Percentiles rank a stretch among this genome's conserved stretches.
phyloP scores from a whole-genome alignment of 2,797 vertebrate species.

The Sylvia borin region DNA sequence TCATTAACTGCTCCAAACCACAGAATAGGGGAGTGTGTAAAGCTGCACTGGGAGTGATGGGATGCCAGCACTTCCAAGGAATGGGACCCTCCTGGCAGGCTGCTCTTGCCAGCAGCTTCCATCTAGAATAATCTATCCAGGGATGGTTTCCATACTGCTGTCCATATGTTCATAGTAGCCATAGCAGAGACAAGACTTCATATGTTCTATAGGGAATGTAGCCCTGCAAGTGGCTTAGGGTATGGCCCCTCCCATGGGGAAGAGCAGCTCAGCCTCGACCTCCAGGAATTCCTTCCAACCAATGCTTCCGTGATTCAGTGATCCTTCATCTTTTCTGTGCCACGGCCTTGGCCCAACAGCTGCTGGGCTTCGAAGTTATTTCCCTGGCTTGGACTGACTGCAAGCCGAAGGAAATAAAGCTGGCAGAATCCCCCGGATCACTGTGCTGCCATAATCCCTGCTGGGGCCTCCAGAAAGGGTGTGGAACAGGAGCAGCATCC shows the following conservation, averaged over 20 bases:
- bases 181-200: neutral
- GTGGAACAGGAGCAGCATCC: neutral
- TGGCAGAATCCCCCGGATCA: neutral
- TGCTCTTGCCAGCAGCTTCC: neutral
- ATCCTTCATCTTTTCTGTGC: neutral
- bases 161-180: neutral
- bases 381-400: neutral
- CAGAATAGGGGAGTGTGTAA: accelerated
- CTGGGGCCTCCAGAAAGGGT: neutral
- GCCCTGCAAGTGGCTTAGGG: neutral
- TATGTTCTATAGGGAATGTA: accelerated
- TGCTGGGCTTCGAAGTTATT: constrained; percentile 2
- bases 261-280: neutral
- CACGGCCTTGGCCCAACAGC: neutral
- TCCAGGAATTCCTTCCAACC: constrained; percentile 43
- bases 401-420: neutral
- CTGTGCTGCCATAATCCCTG: neutral
- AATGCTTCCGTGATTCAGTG: neutral
- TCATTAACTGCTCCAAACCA: neutral
- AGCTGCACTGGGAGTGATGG: neutral
- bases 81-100: neutral
- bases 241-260: neutral
- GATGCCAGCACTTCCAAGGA: neutral
- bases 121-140: neutral
- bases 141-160: neutral